A percentile compares a stretch with the other conserved stretches of the same genome.
Evolutionary conservation across 2,888 invertebrate species (phyloP).

Genomic region (Oconnorella tubifera): DNA sequence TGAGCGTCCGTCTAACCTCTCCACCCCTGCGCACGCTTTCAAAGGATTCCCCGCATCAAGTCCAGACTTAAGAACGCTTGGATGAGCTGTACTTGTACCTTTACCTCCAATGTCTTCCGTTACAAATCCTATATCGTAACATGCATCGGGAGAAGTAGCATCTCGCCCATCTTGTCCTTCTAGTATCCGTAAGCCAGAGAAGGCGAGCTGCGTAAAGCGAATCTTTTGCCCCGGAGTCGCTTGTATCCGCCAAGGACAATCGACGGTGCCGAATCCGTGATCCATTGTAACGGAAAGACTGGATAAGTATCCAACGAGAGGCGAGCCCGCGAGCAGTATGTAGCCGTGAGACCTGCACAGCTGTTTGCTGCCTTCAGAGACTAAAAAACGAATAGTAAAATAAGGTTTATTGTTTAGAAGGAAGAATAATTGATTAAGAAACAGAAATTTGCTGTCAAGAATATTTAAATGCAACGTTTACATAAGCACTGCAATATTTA

Average conservation of each 20-base stretch:
- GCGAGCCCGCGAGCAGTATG: not conserved
- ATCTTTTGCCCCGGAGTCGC: constrained; percentile 5
- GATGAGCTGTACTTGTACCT: not conserved
- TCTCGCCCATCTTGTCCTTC: not conserved
- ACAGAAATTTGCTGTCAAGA: too few species aligned
- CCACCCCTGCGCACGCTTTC: constrained; percentile 5
- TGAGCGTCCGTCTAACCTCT: not conserved
- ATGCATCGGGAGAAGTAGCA: not conserved
- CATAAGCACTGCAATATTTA: too few species aligned
- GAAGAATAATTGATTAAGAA: too few species aligned
- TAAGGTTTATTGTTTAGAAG: too few species aligned
- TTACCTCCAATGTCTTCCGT: constrained; percentile 2
- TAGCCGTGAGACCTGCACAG: constrained; percentile 7
- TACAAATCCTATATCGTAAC: constrained; percentile 14
- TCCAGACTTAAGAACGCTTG: not conserved
- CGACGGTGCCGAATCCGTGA: constrained; percentile 2
- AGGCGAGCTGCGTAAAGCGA: not conserved
- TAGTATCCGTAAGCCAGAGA: not conserved
- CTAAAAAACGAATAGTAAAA: too few species aligned
- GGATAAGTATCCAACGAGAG: constrained; percentile 15
- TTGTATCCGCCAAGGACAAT: constrained; percentile 22
- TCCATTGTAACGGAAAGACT: constrained; percentile 9
- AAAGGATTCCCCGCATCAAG: not conserved
- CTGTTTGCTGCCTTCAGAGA: not conserved
- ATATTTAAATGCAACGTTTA: too few species aligned